phyloP scores from a whole-genome alignment of 2,797 vertebrate genomes.

The Pantherophis alleghaniensis region DNA sequence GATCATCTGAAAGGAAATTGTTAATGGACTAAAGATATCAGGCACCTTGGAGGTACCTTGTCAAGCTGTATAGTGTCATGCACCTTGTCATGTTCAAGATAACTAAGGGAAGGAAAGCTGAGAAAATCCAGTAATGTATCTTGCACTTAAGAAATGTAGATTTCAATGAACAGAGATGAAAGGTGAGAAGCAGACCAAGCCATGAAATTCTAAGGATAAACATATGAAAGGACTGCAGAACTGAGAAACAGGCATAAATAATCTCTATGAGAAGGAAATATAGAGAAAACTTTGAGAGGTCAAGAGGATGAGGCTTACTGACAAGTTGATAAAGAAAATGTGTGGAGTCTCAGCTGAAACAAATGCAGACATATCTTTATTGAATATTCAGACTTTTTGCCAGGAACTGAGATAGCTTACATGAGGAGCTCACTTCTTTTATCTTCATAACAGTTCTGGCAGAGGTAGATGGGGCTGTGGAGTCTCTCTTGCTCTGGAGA shows the following conservation, averaged over 20 bases:
- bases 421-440: neutral
- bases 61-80: neutral
- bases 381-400: neutral
- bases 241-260: neutral
- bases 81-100: neutral
- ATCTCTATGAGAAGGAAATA: neutral
- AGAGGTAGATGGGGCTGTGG: neutral
- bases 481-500: too few species aligned
- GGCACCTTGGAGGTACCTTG: neutral
- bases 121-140: neutral
- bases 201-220: neutral
- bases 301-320: neutral
- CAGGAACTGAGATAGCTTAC: neutral
- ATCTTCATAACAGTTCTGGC: neutral
- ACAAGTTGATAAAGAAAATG: neutral
- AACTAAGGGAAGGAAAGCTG: neutral
- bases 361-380: neutral
- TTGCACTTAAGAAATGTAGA: neutral
- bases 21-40: neutral
- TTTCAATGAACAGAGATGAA: neutral
- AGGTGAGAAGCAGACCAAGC: neutral
- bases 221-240: neutral
- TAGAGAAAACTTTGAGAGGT: neutral
- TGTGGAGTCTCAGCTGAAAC: neutral
- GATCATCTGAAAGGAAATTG: neutral